These are phyloP conservation scores for Meiosimyza decipiens DNA, from an alignment of 2,888 invertebrate species.

Conservation along the genomic window DNA sequence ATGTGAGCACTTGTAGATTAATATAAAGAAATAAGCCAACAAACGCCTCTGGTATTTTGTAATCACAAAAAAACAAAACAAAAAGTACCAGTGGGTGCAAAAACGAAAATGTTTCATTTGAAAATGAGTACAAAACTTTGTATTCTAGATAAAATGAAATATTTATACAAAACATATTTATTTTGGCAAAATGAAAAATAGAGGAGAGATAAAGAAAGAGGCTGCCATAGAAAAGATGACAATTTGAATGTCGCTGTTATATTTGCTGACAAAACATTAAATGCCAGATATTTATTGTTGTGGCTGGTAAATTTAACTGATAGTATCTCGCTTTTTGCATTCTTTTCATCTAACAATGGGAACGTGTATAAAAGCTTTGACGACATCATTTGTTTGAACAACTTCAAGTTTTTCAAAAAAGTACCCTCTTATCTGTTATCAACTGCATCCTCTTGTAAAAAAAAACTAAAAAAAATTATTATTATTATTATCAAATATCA, in stretches of 20 bases:
- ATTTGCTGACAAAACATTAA: slow-evolving; percentile 9
- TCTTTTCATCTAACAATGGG: not conserved
- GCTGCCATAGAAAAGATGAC: not conserved
- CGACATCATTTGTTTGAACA: not conserved
- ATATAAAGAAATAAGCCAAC: too few relatives aligned
- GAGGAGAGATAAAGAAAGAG: too few relatives aligned
- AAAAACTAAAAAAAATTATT: not conserved
- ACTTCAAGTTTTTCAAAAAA: not conserved
- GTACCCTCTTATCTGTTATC: not conserved
- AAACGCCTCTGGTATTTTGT: too few relatives aligned
- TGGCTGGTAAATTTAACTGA: not conserved
- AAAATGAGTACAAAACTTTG: too few relatives aligned
- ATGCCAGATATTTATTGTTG: not conserved
- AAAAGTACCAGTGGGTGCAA: too few relatives aligned
- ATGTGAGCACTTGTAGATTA: too few relatives aligned
- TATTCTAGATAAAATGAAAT: too few relatives aligned
- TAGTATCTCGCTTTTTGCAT: slow-evolving; percentile 2
- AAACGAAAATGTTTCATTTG: too few relatives aligned
- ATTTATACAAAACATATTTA: too few relatives aligned
- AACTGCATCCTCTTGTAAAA: too few relatives aligned
- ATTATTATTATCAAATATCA: not conserved
- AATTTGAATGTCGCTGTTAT: slow-evolving; percentile 1
- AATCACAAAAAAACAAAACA: too few relatives aligned
- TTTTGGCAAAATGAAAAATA: too few relatives aligned
- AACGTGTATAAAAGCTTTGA: not conserved